These are phyloP conservation scores for Erebia palarica DNA, from an alignment of 2,888 invertebrate genomes.

Conservation along the genomic window DNA sequence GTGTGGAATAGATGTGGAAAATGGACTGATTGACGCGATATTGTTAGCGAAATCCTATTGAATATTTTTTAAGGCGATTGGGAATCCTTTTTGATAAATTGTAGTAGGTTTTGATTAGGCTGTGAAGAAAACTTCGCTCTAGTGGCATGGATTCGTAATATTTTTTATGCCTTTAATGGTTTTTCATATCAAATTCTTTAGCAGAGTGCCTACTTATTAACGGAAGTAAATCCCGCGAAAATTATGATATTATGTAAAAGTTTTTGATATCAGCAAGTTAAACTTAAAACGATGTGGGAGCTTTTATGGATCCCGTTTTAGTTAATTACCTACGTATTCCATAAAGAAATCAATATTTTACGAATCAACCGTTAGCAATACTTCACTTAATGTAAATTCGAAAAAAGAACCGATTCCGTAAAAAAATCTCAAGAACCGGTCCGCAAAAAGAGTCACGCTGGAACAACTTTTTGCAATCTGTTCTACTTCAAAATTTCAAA, in stretches of 20 bases:
- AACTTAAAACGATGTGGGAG: not conserved
- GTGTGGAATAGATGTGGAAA: slow-evolving; percentile 68
- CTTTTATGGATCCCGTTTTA: not conserved
- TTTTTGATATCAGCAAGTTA: not conserved
- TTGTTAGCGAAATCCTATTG: slow-evolving; percentile 45
- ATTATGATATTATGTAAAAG: not conserved
- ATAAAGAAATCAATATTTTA: not conserved
- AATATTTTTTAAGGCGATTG: slow-evolving; percentile 17
- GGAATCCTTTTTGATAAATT: not conserved
- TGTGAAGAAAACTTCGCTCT: too few species aligned
- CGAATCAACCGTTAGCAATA: slow-evolving; percentile 2
- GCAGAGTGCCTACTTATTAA: too few species aligned
- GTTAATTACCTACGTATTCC: not conserved
- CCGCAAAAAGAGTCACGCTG: slow-evolving; percentile 16
- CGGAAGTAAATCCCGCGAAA: too few species aligned
- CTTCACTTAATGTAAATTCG: not conserved
- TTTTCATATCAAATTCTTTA: too few species aligned
- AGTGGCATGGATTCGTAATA: too few species aligned
- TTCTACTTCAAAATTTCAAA: slow-evolving; percentile 8
- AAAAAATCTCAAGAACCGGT: slow-evolving; percentile 12
- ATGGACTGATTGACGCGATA: slow-evolving; percentile 69
- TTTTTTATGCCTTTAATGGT: too few species aligned
- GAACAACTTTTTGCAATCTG: slow-evolving; percentile 25
- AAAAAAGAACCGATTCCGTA: not conserved
- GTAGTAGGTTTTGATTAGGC: too few species aligned